Base-by-base conservation (phyloP, 2,888 invertebrate species). In the Emmelina monodactyla region DNA sequence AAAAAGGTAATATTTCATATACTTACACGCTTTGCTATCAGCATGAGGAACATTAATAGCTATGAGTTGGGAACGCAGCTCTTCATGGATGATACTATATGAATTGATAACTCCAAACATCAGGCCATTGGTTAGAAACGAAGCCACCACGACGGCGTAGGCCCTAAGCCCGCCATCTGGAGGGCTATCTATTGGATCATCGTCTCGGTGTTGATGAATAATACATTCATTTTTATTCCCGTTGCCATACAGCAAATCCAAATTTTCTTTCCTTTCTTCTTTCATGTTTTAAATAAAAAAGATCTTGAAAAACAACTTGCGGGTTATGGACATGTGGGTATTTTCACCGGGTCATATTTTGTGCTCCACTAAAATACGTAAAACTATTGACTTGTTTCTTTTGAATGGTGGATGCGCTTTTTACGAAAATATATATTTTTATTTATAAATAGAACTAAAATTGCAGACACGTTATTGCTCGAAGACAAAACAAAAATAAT, bases 81-180 rank as follows among this genome's bases (percentile, higher is more conserved):
- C 85, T 5, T 83, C 80, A 59, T 89, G 91, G 44, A 94, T 83
- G 16, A 93, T 86, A 46, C 94, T 90, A 60, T 90, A 94, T 0
- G 91, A 89, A 75, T 96, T 96, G 55, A 96, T 93, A 30, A 93
- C 86, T 31, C 95, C 93, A 66, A 95, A 94, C 34, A 96, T 81
- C 33, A 94, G 87, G 4, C 95, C 95, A 67, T 96, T 95, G 53
- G 91, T 91, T 38, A 93, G 78, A 65, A 95, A 93, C 38, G 94
- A 92, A 29, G 88, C 92, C 28, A 92, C 51, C 83, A 94, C 85
- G 11, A 95, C 88, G 40, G 88, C 68, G 86, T 91, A 92, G 1
- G 92, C 94, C 51, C 91, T 83, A 10, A 84, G 46, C 0, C 92
- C 92, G 9, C 92, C 92, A 67, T 94, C 91, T 0, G 89, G 88